Percentiles rank a stretch among this genome's conserved stretches.
These are phyloP conservation scores for Spicauda simplicius DNA, from an alignment of 2,888 invertebrate genomes.

Conservation along the genomic window DNA sequence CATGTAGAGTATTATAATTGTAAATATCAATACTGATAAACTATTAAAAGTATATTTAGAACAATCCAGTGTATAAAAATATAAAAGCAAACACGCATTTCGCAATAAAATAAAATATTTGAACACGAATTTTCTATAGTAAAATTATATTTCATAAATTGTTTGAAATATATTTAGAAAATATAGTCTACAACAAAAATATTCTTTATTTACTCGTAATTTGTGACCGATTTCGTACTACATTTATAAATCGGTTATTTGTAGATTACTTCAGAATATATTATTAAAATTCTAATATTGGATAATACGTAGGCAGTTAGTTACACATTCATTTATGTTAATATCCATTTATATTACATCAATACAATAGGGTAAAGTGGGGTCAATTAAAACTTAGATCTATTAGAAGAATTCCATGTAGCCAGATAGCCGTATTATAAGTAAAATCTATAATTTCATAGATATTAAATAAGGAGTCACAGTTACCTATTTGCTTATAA, in stretches of 20 bases:
- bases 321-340: not conserved
- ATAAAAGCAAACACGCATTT: not conserved
- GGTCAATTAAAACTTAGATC: too few relatives aligned
- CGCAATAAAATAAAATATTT: not conserved
- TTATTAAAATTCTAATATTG: not conserved
- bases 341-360: not conserved
- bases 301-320: not conserved
- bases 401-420: too few relatives aligned
- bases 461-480: too few relatives aligned
- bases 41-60: not conserved
- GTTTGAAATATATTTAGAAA: not conserved
- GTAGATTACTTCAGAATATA: not conserved
- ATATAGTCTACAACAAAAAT: not conserved
- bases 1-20: conserved; percentile 1
- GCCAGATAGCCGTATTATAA: too few relatives aligned
- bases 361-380: not conserved
- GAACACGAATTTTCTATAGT: not conserved
- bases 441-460: too few relatives aligned
- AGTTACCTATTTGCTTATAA: too few relatives aligned
- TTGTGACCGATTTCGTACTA: not conserved
- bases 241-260: not conserved
- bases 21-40: conserved; percentile 15
- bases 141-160: not conserved
- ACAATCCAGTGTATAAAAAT: not conserved
- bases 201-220: not conserved